Percentiles rank a stretch among this genome's conserved stretches.
phyloP scores from a whole-genome alignment of 1,140 invertebrate genomes.

The Sinonovacula constricta region DNA sequence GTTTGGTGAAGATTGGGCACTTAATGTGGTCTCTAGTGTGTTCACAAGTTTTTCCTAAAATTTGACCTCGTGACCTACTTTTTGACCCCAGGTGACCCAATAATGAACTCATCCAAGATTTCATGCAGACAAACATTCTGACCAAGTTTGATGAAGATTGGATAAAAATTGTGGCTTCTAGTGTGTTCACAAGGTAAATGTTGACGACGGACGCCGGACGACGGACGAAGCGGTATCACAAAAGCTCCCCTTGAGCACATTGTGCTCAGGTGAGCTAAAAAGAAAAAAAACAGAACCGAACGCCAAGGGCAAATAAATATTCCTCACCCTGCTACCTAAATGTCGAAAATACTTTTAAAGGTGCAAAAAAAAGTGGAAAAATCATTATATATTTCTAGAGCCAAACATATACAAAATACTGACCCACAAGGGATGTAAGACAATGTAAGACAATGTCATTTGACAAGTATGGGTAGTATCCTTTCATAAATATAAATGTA shows the following conservation, averaged over 20 bases:
- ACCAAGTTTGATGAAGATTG: not conserved
- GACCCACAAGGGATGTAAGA: no score
- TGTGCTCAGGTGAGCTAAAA: not conserved
- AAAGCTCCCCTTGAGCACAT: not conserved
- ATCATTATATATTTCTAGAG: no score
- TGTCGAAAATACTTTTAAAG: no score
- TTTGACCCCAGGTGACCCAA: not conserved
- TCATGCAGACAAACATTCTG: not conserved
- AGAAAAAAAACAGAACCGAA: not conserved
- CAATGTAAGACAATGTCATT: no score
- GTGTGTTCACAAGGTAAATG: not conserved
- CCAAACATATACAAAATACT: no score
- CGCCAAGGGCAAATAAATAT: no score
- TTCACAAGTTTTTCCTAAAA: not conserved
- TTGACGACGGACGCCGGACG: not conserved
- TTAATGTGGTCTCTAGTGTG: not conserved
- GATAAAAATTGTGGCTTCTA: not conserved
- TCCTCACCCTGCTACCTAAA: no score
- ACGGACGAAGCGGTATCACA: not conserved
- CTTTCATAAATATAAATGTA: no score
- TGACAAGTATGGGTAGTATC: no score
- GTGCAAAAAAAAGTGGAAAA: no score
- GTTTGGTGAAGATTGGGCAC: not conserved
- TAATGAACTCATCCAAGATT: not conserved
- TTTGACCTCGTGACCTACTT: not conserved